phyloP scores from a whole-genome alignment of 2,113 vertebrate species.

The Cryptomyrus ogoouensis region DNA sequence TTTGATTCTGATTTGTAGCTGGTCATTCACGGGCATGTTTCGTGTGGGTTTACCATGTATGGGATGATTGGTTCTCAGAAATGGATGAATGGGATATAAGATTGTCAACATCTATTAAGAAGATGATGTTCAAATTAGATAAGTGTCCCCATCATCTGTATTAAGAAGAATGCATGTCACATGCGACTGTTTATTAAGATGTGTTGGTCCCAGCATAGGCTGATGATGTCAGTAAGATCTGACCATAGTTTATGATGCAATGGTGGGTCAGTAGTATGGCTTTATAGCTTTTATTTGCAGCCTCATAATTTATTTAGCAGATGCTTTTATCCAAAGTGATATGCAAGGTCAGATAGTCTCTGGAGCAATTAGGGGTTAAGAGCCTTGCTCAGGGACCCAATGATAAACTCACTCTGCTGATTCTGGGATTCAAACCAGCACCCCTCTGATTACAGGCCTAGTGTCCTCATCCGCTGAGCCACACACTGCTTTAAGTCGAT shows the following conservation, averaged over 20 bases:
- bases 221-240: not conserved
- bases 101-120: not conserved
- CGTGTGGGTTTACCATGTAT: not conserved
- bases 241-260: not conserved
- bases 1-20: not conserved
- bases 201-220: not conserved
- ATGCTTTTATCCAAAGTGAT: not conserved
- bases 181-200: not conserved
- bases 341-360: not conserved
- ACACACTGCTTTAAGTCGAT: not conserved
- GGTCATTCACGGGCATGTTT: not conserved
- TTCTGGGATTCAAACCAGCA: not conserved
- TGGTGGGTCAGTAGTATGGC: not conserved
- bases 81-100: not conserved
- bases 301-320: not conserved
- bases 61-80: not conserved
- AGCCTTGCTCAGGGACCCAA: not conserved
- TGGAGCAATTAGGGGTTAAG: not conserved
- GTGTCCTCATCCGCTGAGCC: not conserved
- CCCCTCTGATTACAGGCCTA: not conserved
- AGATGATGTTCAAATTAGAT: not conserved
- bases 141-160: not conserved
- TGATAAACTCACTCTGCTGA: not conserved
- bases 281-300: not conserved
- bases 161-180: not conserved